These are phyloP conservation scores for Dynastes maya DNA, from an alignment of 2,888 invertebrate genomes.

Conservation along the genomic window DNA sequence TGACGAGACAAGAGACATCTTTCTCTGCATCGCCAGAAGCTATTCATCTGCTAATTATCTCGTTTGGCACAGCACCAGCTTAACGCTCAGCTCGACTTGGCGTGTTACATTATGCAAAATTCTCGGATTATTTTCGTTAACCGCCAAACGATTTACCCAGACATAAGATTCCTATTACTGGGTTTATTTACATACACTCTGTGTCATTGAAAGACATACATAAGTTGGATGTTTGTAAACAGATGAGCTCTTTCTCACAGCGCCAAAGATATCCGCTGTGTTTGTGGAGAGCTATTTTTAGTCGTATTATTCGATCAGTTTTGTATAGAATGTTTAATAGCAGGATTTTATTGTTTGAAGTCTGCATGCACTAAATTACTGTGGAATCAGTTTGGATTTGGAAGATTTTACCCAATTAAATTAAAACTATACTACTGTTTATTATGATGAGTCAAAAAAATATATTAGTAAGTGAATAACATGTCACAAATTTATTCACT, in stretches of 20 bases:
- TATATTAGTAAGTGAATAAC: no score
- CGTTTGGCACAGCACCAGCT: not conserved
- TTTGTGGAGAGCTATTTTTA: conserved; percentile 3
- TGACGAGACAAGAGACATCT: no score
- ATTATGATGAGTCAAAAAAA: no score
- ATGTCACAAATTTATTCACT: no score
- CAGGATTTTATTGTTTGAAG: no score
- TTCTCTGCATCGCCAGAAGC: no score
- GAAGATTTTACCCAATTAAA: no score
- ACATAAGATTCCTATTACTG: not conserved
- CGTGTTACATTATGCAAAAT: conserved; percentile 12
- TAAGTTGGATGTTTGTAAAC: conserved; percentile 23
- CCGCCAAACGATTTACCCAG: not conserved
- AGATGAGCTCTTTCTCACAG: conserved; percentile 10
- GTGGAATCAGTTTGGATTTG: no score
- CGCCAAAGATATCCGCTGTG: not conserved
- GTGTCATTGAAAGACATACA: conserved; percentile 8
- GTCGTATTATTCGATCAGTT: not conserved
- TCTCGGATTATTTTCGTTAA: conserved; percentile 13
- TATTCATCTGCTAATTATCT: conserved; percentile 7
- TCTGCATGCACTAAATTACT: no score
- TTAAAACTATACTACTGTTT: no score
- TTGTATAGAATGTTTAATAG: no score
- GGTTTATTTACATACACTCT: conserved; percentile 23
- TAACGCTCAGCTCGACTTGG: no score